phyloP scores from a whole-genome alignment of 2,797 vertebrate species.

The Phyllotis vaccarum region DNA sequence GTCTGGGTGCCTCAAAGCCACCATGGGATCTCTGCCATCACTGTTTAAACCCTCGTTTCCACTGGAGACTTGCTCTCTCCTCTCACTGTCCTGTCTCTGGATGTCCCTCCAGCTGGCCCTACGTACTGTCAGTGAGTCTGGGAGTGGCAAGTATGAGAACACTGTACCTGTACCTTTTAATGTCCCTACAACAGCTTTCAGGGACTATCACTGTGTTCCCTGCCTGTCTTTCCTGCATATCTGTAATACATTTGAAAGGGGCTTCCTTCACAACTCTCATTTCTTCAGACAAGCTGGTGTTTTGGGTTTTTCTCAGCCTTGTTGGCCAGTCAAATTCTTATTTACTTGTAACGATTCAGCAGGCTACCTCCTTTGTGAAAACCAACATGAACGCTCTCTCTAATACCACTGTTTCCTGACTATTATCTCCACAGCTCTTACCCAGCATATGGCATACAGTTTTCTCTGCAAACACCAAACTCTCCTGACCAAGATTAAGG shows the following conservation, averaged over 20 bases:
- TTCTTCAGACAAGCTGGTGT: not conserved
- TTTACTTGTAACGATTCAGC: not conserved
- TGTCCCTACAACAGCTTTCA: not conserved
- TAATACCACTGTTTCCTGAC: not conserved
- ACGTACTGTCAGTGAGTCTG: not conserved
- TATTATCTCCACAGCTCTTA: not conserved
- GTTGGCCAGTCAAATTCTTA: not conserved
- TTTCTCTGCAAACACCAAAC: not conserved
- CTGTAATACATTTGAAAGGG: not conserved
- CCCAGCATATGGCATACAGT: not conserved
- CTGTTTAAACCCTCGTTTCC: slow-evolving; percentile 1
- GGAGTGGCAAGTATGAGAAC: not conserved
- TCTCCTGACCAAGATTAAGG: not conserved
- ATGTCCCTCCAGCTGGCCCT: not conserved
- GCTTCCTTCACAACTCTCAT: not conserved
- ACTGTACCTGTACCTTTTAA: not conserved
- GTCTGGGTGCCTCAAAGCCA: not conserved
- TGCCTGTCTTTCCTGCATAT: not conserved
- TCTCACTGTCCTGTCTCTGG: not conserved
- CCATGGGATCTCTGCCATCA: not conserved
- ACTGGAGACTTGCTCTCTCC: not conserved
- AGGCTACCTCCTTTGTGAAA: slow-evolving; percentile 38
- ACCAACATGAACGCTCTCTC: not conserved
- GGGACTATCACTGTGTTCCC: not conserved
- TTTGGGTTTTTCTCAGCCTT: not conserved